phyloP scores from a whole-genome alignment of 2,888 invertebrate genomes.

The Muschampia plurimacula region DNA sequence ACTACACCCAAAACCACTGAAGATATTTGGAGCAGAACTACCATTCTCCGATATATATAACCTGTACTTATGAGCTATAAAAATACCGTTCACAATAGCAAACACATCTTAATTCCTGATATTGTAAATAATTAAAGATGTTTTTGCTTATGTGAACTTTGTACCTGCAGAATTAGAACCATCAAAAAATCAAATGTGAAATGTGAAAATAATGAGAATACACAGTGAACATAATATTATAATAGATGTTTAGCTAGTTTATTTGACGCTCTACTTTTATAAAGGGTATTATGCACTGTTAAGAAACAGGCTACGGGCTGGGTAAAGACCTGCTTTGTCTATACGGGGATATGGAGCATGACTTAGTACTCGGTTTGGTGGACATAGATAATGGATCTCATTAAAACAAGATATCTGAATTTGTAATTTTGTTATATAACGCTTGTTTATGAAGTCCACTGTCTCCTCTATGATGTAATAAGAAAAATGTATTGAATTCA shows the following conservation, averaged over 20 bases:
- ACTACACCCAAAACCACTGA: too few relatives aligned
- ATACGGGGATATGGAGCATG: slow-evolving; percentile 37
- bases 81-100: too few relatives aligned
- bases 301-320: slow-evolving; percentile 28
- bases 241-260: not conserved
- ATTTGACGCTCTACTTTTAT: slow-evolving; percentile 8
- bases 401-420: slow-evolving; percentile 37
- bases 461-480: slow-evolving; percentile 15
- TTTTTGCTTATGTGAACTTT: too few relatives aligned
- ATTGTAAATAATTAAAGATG: too few relatives aligned
- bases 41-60: too few relatives aligned
- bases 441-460: slow-evolving; percentile 4
- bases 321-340: slow-evolving; percentile 37
- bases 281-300: slow-evolving; percentile 28
- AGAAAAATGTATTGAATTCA: not conserved
- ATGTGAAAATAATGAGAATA: too few relatives aligned
- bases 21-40: too few relatives aligned
- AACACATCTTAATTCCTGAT: too few relatives aligned
- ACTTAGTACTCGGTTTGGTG: slow-evolving; percentile 37
- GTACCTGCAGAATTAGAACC: too few relatives aligned
- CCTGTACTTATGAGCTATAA: too few relatives aligned
- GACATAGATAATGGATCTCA: slow-evolving; percentile 38
- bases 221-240: not conserved
- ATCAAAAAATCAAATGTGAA: too few relatives aligned
- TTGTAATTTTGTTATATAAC: slow-evolving; percentile 38